Evolutionary conservation across 2,888 invertebrate genomes (phyloP).

Genomic region (Pristionchus exspectatus): DNA sequence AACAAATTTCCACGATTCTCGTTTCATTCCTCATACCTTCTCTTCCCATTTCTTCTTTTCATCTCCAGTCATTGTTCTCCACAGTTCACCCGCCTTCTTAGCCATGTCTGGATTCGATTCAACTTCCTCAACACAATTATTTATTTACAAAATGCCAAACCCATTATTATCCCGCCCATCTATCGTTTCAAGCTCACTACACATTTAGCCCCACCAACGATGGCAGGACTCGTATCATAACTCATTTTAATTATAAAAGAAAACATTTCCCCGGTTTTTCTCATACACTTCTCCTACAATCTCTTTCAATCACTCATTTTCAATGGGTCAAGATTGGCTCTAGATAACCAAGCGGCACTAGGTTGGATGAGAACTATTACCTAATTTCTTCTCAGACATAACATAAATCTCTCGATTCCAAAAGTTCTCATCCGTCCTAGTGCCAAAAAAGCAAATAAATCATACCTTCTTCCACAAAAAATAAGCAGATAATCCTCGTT

Average conservation of each 20-base stretch:
- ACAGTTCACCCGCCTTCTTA: slow-evolving; percentile 94
- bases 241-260: no score
- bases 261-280: no score
- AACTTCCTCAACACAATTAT: slow-evolving; percentile 82
- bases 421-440: no score
- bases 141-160: neutral
- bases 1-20: neutral
- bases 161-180: neutral
- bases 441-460: neutral
- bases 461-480: slow-evolving; percentile 88
- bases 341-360: no score
- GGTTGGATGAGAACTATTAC: no score
- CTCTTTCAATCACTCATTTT: neutral
- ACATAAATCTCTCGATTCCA: no score
- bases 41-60: slow-evolving; percentile 62
- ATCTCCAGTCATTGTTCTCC: slow-evolving; percentile 86
- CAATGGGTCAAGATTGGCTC: neutral
- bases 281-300: neutral
- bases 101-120: slow-evolving; percentile 92
- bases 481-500: slow-evolving; percentile 91
- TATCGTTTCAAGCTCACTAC: neutral
- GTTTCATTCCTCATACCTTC: neutral
- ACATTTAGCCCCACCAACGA: neutral
- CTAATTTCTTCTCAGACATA: no score
- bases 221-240: no score